Percentiles rank a stretch among this genome's conserved stretches.
These are phyloP conservation scores for Leucophora obtusa DNA, from an alignment of 2,888 invertebrate species.

Conservation along the genomic window DNA sequence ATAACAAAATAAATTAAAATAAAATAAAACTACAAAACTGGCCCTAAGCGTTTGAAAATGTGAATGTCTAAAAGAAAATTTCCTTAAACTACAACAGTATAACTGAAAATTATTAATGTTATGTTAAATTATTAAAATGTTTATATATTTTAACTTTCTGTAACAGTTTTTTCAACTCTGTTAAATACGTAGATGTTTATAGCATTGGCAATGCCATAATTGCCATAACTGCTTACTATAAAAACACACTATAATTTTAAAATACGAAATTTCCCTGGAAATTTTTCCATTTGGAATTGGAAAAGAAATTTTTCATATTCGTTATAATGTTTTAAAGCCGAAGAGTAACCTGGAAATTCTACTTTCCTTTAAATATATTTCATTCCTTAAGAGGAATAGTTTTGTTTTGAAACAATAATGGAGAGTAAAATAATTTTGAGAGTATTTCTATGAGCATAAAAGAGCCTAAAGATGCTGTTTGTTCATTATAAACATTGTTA, in stretches of 20 bases:
- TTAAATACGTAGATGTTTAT: too few species aligned
- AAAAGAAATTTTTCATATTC: neutral
- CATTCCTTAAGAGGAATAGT: neutral
- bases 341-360: too few species aligned
- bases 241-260: neutral
- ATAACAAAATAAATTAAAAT: too few species aligned
- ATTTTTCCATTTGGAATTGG: neutral
- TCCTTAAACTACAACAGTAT: too few species aligned
- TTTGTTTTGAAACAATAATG: neutral
- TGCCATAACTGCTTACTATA: neutral
- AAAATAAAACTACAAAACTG: too few species aligned
- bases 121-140: too few species aligned
- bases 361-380: conserved; percentile 21
- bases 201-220: neutral
- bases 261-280: neutral
- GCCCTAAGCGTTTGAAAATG: too few species aligned
- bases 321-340: too few species aligned
- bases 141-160: too few species aligned
- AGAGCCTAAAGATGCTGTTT: neutral
- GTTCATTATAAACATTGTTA: neutral
- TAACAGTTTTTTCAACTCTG: too few species aligned
- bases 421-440: neutral
- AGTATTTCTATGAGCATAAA: neutral
- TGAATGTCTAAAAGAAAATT: too few species aligned
- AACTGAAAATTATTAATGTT: too few species aligned